phyloP scores from a whole-genome alignment of 2,113 vertebrate genomes.

The Lophura nycthemera region DNA sequence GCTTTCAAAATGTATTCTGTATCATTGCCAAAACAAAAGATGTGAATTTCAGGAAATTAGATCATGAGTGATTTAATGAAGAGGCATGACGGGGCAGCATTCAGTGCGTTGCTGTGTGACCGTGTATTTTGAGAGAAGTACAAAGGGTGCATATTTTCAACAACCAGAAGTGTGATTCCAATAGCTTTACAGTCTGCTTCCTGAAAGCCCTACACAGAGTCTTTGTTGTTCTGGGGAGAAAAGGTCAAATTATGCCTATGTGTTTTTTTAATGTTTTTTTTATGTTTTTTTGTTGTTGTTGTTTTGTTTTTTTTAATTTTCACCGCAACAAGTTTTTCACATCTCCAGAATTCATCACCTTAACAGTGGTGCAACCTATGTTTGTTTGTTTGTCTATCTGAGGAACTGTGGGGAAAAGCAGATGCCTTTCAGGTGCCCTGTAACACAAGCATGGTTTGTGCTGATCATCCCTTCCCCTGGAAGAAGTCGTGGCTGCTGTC shows the following conservation, averaged over 20 bases:
- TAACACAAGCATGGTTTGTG: not conserved
- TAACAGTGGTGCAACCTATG: not conserved
- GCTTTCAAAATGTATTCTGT: constrained; percentile 15
- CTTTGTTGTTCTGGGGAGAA: not conserved
- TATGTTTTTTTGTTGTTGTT: too few relatives aligned
- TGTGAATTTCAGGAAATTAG: constrained; percentile 44
- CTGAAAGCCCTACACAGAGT: not conserved
- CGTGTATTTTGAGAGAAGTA: not conserved
- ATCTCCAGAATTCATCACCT: not conserved
- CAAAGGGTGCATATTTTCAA: not conserved
- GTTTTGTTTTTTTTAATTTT: not conserved
- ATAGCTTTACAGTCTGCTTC: not conserved
- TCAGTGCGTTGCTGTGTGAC: not conserved
- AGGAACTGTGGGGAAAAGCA: not conserved
- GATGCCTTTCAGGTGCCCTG: not conserved
- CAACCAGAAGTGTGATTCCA: not conserved
- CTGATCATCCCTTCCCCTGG: not conserved
- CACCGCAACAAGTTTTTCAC: rapidly evolving
- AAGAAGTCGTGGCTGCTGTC: not conserved
- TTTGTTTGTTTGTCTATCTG: not conserved
- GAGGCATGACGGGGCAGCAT: constrained; percentile 39
- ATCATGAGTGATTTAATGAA: constrained; percentile 70
- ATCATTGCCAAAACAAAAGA: constrained; percentile 36
- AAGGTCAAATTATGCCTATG: not conserved
- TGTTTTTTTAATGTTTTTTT: not conserved